Conservation (phyloP, 2,113 vertebrate genomes). For the Argyrosomus japonicus region DNA sequence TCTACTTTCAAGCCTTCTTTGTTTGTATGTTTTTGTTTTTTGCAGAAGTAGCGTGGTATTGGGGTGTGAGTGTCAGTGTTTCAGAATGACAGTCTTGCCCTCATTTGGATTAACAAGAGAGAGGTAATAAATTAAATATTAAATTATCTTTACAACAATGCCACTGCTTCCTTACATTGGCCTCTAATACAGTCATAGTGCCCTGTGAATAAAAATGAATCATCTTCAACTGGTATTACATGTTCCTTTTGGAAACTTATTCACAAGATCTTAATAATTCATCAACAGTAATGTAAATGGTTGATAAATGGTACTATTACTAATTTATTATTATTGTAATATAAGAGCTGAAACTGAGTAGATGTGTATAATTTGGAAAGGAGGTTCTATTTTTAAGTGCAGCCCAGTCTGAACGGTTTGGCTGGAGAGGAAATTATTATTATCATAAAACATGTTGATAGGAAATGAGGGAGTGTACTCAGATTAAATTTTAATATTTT, state of each 20-base stretch:
- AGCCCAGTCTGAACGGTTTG: conserved; percentile 30
- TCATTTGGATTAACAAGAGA: conserved; percentile 7
- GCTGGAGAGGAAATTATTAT: conserved; percentile 46
- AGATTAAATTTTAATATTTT: conserved; percentile 40
- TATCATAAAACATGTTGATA: conserved; percentile 64
- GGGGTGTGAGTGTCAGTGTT: neutral
- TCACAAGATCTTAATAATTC: conserved; percentile 81
- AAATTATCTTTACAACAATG: conserved; percentile 50
- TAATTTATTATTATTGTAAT: conserved; percentile 85
- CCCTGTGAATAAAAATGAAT: conserved; percentile 59
- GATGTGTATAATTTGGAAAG: conserved; percentile 72
- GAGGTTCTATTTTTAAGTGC: conserved; percentile 72
- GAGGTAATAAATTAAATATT: conserved; percentile 27
- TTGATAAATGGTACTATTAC: conserved; percentile 81
- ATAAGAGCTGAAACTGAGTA: conserved; percentile 78
- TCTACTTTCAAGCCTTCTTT: too few species aligned
- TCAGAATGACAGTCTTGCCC: neutral
- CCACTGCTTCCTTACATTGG: conserved; percentile 14
- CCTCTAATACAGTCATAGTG: conserved; percentile 22
- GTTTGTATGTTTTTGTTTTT: neutral
- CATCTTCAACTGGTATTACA: conserved; percentile 70
- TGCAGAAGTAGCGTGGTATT: neutral
- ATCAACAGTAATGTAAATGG: conserved; percentile 81
- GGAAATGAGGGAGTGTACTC: conserved; percentile 53
- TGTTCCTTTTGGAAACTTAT: conserved; percentile 75